Percentiles rank a stretch among this genome's conserved stretches.
Evolutionary conservation across 1,140 invertebrate species (phyloP).

Genomic region (Eufriesea mexicana): DNA sequence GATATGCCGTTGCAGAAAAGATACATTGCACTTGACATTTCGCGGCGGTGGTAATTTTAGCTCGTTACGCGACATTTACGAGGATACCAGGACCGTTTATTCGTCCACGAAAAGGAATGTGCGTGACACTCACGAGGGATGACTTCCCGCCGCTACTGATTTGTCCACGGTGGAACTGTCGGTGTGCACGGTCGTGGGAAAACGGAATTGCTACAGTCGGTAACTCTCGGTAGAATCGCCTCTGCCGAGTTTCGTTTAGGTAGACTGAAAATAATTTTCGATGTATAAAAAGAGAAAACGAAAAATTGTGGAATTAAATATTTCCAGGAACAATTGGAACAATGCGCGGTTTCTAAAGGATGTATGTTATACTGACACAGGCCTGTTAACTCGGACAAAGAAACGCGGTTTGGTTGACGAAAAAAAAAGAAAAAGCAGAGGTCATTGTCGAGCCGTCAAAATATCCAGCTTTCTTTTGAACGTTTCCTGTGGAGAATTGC

Average conservation of each 20-base stretch:
- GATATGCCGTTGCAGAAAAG: slow-evolving; percentile 48
- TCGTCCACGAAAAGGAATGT: slow-evolving; percentile 53
- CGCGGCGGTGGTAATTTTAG: slow-evolving; percentile 70
- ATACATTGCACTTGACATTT: slow-evolving; percentile 70
- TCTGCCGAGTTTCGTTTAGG: background rate
- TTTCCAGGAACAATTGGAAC: no score
- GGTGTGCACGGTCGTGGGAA: slow-evolving; percentile 33
- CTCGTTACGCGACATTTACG: slow-evolving; percentile 69
- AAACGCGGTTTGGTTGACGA: background rate
- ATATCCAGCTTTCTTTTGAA: slow-evolving; percentile 61
- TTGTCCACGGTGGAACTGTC: background rate
- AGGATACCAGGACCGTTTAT: slow-evolving; percentile 53
- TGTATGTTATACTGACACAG: no score
- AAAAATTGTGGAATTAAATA: background rate
- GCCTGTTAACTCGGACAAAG: no score
- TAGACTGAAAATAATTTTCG: no score
- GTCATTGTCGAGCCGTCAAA: slow-evolving; percentile 62
- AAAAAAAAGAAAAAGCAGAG: background rate
- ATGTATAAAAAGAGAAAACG: background rate
- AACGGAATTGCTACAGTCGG: slow-evolving; percentile 11
- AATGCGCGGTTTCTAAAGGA: no score
- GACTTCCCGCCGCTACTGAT: slow-evolving; percentile 45
- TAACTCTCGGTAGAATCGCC: background rate
- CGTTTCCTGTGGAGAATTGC: slow-evolving; percentile 42
- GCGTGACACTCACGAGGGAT: slow-evolving; percentile 39